Evolutionary conservation across 2,888 invertebrate genomes (phyloP).

Genomic region (Drosophila merina): DNA sequence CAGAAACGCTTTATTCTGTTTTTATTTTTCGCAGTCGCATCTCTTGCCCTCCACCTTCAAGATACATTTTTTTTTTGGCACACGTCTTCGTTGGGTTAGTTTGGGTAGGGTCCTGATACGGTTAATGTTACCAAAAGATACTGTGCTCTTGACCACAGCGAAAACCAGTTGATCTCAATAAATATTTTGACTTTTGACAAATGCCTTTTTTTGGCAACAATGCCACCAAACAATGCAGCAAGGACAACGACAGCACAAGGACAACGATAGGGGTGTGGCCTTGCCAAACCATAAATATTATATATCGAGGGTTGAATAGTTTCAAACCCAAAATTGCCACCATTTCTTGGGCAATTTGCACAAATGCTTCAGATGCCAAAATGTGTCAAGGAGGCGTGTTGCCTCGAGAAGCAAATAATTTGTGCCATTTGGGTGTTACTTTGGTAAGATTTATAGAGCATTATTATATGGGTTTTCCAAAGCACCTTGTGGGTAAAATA

Average conservation of each 20-base stretch:
- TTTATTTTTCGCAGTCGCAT: constrained; percentile 6
- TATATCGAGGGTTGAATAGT: constrained; percentile 43
- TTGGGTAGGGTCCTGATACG: constrained; percentile 35
- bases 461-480: not conserved
- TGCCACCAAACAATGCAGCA: constrained; percentile 38
- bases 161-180: constrained; percentile 78
- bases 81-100: constrained; percentile 60
- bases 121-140: constrained; percentile 39
- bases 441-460: constrained; percentile 30
- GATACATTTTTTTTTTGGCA: constrained; percentile 56
- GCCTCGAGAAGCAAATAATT: constrained; percentile 33
- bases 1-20: constrained; percentile 49
- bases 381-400: constrained; percentile 49
- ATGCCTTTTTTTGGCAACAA: constrained; percentile 53
- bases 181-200: constrained; percentile 81
- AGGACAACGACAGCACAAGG: constrained; percentile 50
- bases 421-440: constrained; percentile 42
- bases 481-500: not conserved
- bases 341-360: constrained; percentile 34
- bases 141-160: constrained; percentile 34
- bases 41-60: constrained; percentile 18
- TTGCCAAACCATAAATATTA: constrained; percentile 67
- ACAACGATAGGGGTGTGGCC: constrained; percentile 61
- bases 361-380: constrained; percentile 15
- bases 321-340: constrained; percentile 21